Base-by-base conservation (phyloP, 2,888 invertebrate genomes). In the Platerodrilus igneus region DNA sequence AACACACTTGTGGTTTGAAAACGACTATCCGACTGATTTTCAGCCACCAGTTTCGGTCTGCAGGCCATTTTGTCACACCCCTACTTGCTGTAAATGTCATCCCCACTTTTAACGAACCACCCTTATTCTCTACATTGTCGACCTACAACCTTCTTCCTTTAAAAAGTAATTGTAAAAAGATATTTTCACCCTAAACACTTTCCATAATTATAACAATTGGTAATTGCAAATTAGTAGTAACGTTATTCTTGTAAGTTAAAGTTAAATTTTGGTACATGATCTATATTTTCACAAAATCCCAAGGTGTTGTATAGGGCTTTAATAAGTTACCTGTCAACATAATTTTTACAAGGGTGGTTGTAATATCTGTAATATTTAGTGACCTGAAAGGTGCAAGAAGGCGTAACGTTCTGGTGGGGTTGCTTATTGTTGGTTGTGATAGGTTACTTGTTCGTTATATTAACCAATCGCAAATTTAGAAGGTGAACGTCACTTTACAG, bases 31-130 rank as follows among this genome's bases (percentile, higher is more conserved):
- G 55, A 70, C 54, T 59, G 71, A 63, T 69, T 71, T 71, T 58
- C 59, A 59, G 59, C 59, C 61, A 60, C 59, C 62, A 60, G 62
- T 58, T 62, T 60, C 59, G 62, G 67, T 67, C 65, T 59, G 69
- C 68, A 69, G 67, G 77, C 77, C 78, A 78, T 78, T 78, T 78
- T 78, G 78, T 78, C 69, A 69, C 66, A 63, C 65, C 66, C 65
- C 64, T 60, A 60, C 61, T 55, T 55, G 58, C 57, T 58, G 59
- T 46, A 48, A n/a, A 60, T 59, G 61, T 63, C 65, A 63, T 58
- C 63, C 66, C 65, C 62, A 57, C 62, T 56, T 47, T 45, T 47
- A 36, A 36, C 47, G 53, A 48, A 55, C 56, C 56, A 53, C 59
- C 57, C 55, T 56, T 58, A 53, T 56, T 23, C 38, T 27, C 32